Conservation (phyloP, 2,888 invertebrate species). For the Vanessa cardui region DNA sequence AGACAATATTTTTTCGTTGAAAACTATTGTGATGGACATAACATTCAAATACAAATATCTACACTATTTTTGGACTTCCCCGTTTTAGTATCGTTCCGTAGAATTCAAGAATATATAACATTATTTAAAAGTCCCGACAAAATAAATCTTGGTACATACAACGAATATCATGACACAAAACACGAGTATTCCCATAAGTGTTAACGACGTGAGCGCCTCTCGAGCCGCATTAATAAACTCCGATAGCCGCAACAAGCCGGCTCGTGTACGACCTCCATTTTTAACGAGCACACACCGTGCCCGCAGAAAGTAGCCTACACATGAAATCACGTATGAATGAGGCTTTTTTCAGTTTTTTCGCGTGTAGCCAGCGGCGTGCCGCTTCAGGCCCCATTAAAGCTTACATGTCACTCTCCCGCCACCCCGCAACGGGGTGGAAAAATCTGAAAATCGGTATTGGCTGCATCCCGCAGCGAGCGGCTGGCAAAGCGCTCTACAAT, state of each 20-base stretch:
- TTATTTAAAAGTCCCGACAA: slow-evolving; percentile 41
- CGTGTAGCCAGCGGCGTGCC: slow-evolving; percentile 74
- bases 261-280: slow-evolving; percentile 76
- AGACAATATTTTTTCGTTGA: too few species aligned
- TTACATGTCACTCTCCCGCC: slow-evolving; percentile 77
- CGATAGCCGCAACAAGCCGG: slow-evolving; percentile 76
- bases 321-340: slow-evolving; percentile 82
- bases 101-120: not conserved
- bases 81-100: not conserved
- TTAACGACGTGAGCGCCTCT: slow-evolving; percentile 58
- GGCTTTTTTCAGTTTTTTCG: slow-evolving; percentile 80
- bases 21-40: too few species aligned
- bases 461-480: slow-evolving; percentile 69
- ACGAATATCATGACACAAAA: slow-evolving; percentile 38
- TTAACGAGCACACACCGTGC: slow-evolving; percentile 78
- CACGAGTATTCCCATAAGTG: slow-evolving; percentile 60
- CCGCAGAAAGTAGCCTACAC: slow-evolving; percentile 81
- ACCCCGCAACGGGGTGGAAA: slow-evolving; percentile 58
- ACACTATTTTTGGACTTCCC: too few species aligned
- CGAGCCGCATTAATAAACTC: slow-evolving; percentile 75
- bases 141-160: slow-evolving; percentile 24
- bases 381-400: slow-evolving; percentile 79
- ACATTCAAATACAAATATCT: too few species aligned
- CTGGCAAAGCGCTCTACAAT: slow-evolving; percentile 69
- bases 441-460: slow-evolving; percentile 81